Evolutionary conservation across 2,113 vertebrate genomes (phyloP), one percentile per base, ranked within the genome.

Genomic region (Azemiops feae): DNA sequence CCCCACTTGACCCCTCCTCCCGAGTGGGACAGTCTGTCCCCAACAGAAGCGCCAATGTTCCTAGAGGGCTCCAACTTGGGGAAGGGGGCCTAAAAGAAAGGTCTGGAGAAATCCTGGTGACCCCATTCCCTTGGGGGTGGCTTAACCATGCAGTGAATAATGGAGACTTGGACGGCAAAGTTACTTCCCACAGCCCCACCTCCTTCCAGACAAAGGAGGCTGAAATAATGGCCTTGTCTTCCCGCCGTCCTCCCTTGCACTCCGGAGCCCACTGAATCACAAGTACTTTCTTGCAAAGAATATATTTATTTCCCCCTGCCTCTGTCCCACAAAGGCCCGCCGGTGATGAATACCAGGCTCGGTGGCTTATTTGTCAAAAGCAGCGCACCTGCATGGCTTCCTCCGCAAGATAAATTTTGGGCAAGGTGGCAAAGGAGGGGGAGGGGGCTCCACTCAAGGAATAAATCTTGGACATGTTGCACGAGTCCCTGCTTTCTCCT

Each of bases 321-420:
- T 98, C 97, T 97, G 97, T 97, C 97, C 97, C 97, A 98, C 98
- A 98, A 98, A 98, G 98, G 96, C 97, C 95, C 94, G 93, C 97
- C 95, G 90, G 95, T 98, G 98, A 98, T 98, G 97, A 98, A 98
- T 97, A 97, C 98, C 97, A 97, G 98, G 96, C 97, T 97, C 98
- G 97, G 96, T 93, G 96, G 98, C 98, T 96, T 98, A 99, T 99
- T 98, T 99, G 98, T 99, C 99, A 99, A 98, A 52, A 98, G 97
- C 90, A 92, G 97, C 96, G 96, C 98, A 99, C 99, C 98, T 99
- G 98, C 98, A 98, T 98, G 98, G 98, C 97, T 98, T 98, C 97
- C 97, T 93, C 96, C 89, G 96, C 96, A 98, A 99, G 98, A 99
- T 98, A 98, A 98, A 99, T 99, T 98, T 97, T 97, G 97, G 97